Evolutionary conservation across 2,888 invertebrate species (phyloP).

Genomic region (Volucella inflata): DNA sequence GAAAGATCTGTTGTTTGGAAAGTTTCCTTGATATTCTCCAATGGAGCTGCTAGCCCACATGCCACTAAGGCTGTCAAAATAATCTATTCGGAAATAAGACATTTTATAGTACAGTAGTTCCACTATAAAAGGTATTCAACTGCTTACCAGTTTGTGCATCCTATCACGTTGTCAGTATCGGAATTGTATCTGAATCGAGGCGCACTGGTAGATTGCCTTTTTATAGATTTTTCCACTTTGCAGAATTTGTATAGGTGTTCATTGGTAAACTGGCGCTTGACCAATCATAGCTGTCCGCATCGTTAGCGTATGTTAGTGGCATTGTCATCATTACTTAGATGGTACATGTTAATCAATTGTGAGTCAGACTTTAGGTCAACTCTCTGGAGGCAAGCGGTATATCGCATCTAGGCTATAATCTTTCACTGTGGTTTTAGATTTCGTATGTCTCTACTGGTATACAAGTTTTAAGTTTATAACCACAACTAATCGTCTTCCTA

Average conservation of each 20-base stretch:
- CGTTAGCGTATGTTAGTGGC: conserved; percentile 21
- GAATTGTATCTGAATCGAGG: conserved; percentile 54
- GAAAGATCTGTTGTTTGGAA: conserved; percentile 48
- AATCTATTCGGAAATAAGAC: conserved; percentile 75
- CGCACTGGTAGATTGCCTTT: conserved; percentile 44
- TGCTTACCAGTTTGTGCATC: conserved; percentile 65
- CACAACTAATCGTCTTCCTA: conserved; percentile 1
- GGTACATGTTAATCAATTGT: conserved; percentile 60
- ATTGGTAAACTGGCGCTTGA: conserved; percentile 18
- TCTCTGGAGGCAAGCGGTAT: conserved; percentile 4
- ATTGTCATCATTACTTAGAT: conserved; percentile 66
- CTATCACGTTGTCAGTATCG: conserved; percentile 39
- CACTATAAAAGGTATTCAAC: not conserved
- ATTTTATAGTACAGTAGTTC: not conserved
- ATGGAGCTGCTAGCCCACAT: conserved; percentile 78
- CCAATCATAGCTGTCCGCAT: conserved; percentile 53
- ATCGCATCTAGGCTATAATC: conserved; percentile 21
- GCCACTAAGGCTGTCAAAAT: conserved; percentile 78
- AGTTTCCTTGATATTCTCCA: conserved; percentile 60
- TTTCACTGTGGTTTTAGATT: conserved; percentile 7
- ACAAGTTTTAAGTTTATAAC: conserved; percentile 4
- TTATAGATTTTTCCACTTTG: conserved; percentile 64
- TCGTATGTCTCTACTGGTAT: no score
- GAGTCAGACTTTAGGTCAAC: conserved; percentile 54
- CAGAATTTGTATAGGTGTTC: conserved; percentile 25